Evolutionary conservation across 2,888 invertebrate species (phyloP).

Genomic region (Perithous albicinctus): DNA sequence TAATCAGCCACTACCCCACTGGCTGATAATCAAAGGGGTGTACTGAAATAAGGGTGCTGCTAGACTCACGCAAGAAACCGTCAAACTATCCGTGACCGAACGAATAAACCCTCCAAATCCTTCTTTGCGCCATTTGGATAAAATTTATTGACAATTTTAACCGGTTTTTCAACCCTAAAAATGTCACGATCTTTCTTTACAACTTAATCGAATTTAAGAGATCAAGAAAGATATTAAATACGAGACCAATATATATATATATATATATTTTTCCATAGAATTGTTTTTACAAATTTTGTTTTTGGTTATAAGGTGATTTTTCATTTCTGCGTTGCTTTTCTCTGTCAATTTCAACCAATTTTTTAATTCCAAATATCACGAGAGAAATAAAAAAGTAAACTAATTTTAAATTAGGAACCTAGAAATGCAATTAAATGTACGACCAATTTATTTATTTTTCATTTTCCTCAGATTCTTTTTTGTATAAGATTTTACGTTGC

Average conservation of each 20-base stretch:
- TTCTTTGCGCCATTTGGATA: background rate
- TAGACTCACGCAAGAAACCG: slow-evolving; percentile 51
- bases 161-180: background rate
- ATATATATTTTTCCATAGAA: too few relatives aligned
- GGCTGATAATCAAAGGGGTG: slow-evolving; percentile 79
- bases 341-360: background rate
- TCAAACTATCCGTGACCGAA: slow-evolving; percentile 66
- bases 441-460: background rate
- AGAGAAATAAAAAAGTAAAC: too few relatives aligned
- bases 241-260: too few relatives aligned
- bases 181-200: background rate
- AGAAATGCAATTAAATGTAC: background rate
- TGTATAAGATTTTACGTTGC: too few relatives aligned
- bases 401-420: too few relatives aligned
- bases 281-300: too few relatives aligned
- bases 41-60: slow-evolving; percentile 70
- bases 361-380: background rate
- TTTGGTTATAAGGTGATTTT: too few relatives aligned
- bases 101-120: slow-evolving; percentile 48
- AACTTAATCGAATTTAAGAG: background rate
- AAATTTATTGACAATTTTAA: background rate
- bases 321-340: too few relatives aligned
- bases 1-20: slow-evolving; percentile 78
- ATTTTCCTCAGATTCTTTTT: background rate
- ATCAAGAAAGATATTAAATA: background rate